Conservation (phyloP, 1,140 invertebrate genomes). For the Trichomalopsis sarcophagae region DNA sequence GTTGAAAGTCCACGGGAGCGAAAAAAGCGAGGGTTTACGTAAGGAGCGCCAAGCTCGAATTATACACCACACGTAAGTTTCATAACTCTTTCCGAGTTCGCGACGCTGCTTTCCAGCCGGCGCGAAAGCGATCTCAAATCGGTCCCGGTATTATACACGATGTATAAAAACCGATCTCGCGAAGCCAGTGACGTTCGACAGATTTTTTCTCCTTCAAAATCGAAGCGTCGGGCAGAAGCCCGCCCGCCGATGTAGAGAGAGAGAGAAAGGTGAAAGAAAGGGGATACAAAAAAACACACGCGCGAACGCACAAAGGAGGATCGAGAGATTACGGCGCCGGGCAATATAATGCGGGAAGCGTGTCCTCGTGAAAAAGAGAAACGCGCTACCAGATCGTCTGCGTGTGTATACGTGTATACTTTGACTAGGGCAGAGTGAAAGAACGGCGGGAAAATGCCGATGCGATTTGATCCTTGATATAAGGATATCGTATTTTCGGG, state of each 20-base stretch:
- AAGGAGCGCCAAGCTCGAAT: constrained; percentile 31
- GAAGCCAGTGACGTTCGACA: background rate
- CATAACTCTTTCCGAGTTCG: constrained; percentile 12
- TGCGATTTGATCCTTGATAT: background rate
- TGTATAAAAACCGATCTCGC: no score
- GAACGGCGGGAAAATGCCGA: background rate
- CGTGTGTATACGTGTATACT: background rate
- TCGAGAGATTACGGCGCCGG: background rate
- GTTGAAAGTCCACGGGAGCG: background rate
- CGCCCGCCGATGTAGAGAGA: background rate
- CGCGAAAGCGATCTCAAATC: constrained; percentile 27
- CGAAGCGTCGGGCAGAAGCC: no score
- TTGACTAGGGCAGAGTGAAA: background rate
- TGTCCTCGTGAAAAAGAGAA: constrained; percentile 3
- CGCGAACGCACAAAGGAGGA: background rate
- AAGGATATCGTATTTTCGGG: background rate
- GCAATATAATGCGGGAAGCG: background rate
- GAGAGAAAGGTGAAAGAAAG: background rate
- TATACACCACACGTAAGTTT: constrained; percentile 45
- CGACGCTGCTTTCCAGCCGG: constrained; percentile 17
- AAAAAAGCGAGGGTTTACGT: constrained; percentile 29
- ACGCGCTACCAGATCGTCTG: background rate
- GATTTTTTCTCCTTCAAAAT: no score
- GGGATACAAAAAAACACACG: background rate
- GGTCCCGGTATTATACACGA: background rate